Conservation (phyloP, 2,797 vertebrate species). For the Takifugu rubripes region DNA sequence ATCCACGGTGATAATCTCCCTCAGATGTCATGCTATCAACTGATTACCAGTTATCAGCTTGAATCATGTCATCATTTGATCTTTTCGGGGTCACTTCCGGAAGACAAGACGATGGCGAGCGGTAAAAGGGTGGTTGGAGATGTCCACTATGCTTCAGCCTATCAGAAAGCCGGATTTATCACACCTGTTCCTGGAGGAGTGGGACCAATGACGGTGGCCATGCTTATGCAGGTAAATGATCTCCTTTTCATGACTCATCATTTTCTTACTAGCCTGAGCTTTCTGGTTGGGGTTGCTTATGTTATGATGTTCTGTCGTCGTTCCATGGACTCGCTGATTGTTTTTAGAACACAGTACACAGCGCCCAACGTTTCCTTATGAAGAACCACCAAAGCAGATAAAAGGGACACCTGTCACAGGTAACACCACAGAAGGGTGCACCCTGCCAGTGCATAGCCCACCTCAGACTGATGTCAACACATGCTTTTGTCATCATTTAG, state of each 20-base stretch:
- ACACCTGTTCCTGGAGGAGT: conserved; percentile 95
- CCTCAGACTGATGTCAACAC: background rate
- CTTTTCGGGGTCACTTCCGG: conserved; percentile 7
- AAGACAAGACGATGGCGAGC: conserved; percentile 82
- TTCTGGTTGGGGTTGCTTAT: too few species aligned
- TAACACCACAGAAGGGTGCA: background rate
- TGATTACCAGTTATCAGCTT: background rate
- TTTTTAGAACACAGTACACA: conserved; percentile 89
- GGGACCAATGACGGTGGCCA: conserved; percentile 95
- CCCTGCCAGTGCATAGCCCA: background rate
- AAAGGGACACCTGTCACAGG: conserved; percentile 6
- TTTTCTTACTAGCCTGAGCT: too few species aligned
- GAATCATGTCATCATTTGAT: too few species aligned
- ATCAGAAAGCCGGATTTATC: conserved; percentile 84
- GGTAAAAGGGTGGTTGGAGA: conserved; percentile 89
- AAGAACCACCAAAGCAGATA: conserved; percentile 74
- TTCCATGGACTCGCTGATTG: background rate
- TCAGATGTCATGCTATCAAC: too few species aligned
- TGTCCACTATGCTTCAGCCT: conserved; percentile 83
- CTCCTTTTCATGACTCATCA: too few species aligned
- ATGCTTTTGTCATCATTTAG: background rate
- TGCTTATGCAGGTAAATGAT: conserved; percentile 84
- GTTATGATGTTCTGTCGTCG: background rate
- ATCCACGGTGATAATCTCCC: too few species aligned
- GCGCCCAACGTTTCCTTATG: conserved; percentile 83